phyloP scores from a whole-genome alignment of 2,888 invertebrate species.

The Erpobdella octoculata region DNA sequence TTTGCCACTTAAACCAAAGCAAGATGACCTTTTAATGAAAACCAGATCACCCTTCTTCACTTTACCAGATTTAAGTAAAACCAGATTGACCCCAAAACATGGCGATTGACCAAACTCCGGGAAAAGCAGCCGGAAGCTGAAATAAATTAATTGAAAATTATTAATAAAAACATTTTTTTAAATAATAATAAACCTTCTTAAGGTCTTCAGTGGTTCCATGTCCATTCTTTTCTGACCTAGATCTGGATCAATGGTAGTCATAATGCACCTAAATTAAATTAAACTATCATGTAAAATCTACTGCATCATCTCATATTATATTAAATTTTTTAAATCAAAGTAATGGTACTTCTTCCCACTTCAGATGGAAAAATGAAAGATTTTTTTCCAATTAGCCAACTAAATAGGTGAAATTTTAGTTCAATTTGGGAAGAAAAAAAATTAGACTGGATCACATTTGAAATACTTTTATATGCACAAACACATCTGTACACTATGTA shows the following conservation, averaged over 20 bases:
- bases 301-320: not conserved
- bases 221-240: conserved; percentile 60
- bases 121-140: conserved; percentile 6
- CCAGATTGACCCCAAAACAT: conserved; percentile 29
- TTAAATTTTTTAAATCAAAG: not conserved
- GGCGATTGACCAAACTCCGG: conserved; percentile 25
- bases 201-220: conserved; percentile 62
- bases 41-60: conserved; percentile 22
- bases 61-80: conserved; percentile 46
- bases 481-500: too few species aligned
- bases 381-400: not conserved
- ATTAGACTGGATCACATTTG: too few species aligned
- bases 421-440: not conserved
- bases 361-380: not conserved
- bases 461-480: too few species aligned
- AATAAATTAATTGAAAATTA: conserved; percentile 17
- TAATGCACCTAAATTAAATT: conserved; percentile 58
- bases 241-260: conserved; percentile 65
- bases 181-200: conserved; percentile 57
- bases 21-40: conserved; percentile 12
- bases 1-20: not conserved
- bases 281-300: too few species aligned
- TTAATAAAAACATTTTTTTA: not conserved
- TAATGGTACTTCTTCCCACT: not conserved
- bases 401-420: not conserved